Conservation (phyloP, 2,888 invertebrate species). For the Agonopterix subpropinquella region DNA sequence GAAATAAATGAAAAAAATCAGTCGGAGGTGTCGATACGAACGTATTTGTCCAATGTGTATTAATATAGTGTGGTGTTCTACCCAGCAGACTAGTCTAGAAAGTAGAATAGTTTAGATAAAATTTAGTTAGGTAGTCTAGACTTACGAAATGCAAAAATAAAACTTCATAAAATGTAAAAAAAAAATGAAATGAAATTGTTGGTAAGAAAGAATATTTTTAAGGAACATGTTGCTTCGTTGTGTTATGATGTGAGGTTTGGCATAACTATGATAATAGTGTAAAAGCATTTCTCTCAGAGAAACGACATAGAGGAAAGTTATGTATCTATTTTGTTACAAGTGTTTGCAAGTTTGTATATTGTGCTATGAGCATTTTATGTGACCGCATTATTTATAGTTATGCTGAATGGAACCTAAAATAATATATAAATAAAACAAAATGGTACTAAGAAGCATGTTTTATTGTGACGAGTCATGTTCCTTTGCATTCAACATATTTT, state of each 20-base stretch:
- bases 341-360: slow-evolving; percentile 76
- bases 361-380: slow-evolving; percentile 76
- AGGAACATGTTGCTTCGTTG: slow-evolving; percentile 76
- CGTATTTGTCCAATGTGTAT: slow-evolving; percentile 75
- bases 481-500: slow-evolving; percentile 77
- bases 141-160: slow-evolving; percentile 77
- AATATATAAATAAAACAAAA: slow-evolving; percentile 74
- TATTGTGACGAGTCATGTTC: slow-evolving; percentile 76
- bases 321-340: slow-evolving; percentile 76
- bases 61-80: slow-evolving; percentile 74
- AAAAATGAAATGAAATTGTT: slow-evolving; percentile 77
- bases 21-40: slow-evolving; percentile 64
- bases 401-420: slow-evolving; percentile 74
- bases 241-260: slow-evolving; percentile 72
- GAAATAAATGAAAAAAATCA: slow-evolving; percentile 64
- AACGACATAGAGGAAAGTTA: slow-evolving; percentile 64
- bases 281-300: slow-evolving; percentile 69
- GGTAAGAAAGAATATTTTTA: slow-evolving; percentile 80
- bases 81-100: slow-evolving; percentile 76
- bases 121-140: slow-evolving; percentile 75
- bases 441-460: slow-evolving; percentile 76
- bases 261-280: slow-evolving; percentile 73
- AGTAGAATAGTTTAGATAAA: slow-evolving; percentile 76
- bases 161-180: slow-evolving; percentile 75
- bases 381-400: slow-evolving; percentile 75